Base-by-base conservation (phyloP, 2,113 vertebrate genomes). In the Chlamydotis undulata region DNA sequence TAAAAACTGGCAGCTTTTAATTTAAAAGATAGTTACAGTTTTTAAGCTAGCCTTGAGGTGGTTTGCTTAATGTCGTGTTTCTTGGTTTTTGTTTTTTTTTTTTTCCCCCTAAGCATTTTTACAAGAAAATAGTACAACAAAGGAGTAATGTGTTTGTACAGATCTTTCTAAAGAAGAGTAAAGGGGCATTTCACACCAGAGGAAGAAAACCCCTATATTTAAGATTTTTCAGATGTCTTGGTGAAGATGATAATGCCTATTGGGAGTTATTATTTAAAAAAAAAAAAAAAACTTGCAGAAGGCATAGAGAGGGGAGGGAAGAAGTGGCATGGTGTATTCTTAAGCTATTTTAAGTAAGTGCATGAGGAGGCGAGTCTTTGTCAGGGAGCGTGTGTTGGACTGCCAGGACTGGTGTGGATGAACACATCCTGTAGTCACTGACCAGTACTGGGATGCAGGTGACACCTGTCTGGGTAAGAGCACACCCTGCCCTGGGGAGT, bases 341-440 rank as follows among this genome's bases (percentile, higher is more conserved):
- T 5, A 1, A 33, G 33, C 64, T 90, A 1, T 78, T 87, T 67
- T 64, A 33, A 77, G 63, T 14, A 14, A 25, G 29, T 5, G 16
- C 35, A 3, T 6, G 10, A 17, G 2, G 2, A 68, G 43, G 26
- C 23, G 56, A 59, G 35, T 31, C 22, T 49, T 17, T 14, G 14
- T 69, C 73, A 15, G 55, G 21, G 60, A 69, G n/a, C 2, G 0
- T 45, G 26, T 41, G 5, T 9, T 6, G 67, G 49, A 1, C 60
- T 57, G 64, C 1, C 26, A 33, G 71, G 68, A 12, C 6, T 10
- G 2, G 1, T 29, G 80, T 14, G 77, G 59, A 3, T 31, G 69
- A 57, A 18, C 19, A 13, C 1, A 3, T 5, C 4, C 0, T 17
- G 31, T 26, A 7, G 65, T 50, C 67, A 28, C 21, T 43, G 81